These are phyloP conservation scores for Calliphora vicina DNA, from an alignment of 1,140 invertebrate genomes.

Conservation along the genomic window DNA sequence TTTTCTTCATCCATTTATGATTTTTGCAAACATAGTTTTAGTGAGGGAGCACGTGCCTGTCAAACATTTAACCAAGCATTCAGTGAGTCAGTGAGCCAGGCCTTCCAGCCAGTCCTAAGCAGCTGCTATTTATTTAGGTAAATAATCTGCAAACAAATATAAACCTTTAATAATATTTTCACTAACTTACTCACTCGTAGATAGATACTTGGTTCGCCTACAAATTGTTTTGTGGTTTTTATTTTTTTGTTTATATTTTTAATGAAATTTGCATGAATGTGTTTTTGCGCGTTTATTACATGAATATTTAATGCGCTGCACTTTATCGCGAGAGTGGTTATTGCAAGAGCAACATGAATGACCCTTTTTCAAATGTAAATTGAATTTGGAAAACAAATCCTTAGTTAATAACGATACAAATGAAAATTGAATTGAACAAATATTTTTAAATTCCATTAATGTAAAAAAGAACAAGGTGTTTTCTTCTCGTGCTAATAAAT, in stretches of 20 bases:
- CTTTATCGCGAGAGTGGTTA: neutral
- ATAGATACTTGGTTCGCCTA: neutral
- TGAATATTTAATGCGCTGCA: neutral
- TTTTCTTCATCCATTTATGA: neutral
- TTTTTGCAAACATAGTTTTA: neutral
- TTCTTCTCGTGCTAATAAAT: too few species aligned
- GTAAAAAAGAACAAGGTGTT: too few species aligned
- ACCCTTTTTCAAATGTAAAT: neutral
- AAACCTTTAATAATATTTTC: too few species aligned
- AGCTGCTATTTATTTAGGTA: neutral
- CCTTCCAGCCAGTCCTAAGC: neutral
- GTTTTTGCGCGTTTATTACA: neutral
- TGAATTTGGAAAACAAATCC: neutral
- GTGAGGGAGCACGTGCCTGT: neutral
- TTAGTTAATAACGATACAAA: too few species aligned
- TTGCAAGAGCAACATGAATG: neutral
- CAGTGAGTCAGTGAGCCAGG: too few species aligned
- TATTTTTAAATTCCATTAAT: too few species aligned
- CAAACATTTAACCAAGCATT: too few species aligned
- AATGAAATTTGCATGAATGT: neutral
- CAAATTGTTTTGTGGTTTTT: conserved; percentile 4
- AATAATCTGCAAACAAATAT: too few species aligned
- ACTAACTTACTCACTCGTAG: too few species aligned
- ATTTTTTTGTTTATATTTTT: neutral
- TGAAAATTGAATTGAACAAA: neutral